Conservation (phyloP, 1,140 invertebrate genomes). For the Pissodes strobi region DNA sequence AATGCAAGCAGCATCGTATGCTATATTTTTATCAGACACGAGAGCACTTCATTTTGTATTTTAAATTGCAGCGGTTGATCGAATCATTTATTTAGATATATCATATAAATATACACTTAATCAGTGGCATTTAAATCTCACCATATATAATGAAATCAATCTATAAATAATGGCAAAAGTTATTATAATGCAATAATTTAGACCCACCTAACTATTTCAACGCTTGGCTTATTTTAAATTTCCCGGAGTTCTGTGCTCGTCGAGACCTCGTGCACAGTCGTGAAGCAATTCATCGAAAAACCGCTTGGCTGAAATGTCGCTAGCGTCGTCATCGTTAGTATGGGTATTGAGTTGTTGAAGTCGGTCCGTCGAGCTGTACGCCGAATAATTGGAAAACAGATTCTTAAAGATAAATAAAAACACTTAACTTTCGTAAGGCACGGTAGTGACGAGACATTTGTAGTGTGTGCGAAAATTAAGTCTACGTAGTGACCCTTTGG, state of each 20-base stretch:
- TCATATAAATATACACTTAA: too few species aligned
- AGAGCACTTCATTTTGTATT: too few species aligned
- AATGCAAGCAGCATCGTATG: too few species aligned
- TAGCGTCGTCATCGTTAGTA: constrained; percentile 25
- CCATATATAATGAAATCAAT: too few species aligned
- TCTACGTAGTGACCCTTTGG: neutral
- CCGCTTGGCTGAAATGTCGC: constrained; percentile 29
- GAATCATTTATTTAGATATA: too few species aligned
- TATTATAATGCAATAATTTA: too few species aligned
- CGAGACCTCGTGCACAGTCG: constrained; percentile 14
- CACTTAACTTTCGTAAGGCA: constrained; percentile 16
- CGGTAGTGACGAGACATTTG: neutral
- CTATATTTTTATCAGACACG: too few species aligned
- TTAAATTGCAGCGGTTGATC: too few species aligned
- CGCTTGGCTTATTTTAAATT: constrained; percentile 9
- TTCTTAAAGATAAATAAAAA: constrained; percentile 25
- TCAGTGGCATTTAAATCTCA: too few species aligned
- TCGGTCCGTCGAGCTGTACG: constrained; percentile 13
- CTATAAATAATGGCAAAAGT: too few species aligned
- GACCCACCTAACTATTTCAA: too few species aligned
- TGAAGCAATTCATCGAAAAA: neutral
- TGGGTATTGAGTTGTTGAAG: constrained; percentile 36
- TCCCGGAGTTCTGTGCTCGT: constrained; percentile 8
- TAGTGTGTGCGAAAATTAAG: neutral
- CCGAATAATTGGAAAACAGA: constrained; percentile 27